Base-by-base conservation (phyloP, 2,888 invertebrate species). In the Terebella lapidaria region DNA sequence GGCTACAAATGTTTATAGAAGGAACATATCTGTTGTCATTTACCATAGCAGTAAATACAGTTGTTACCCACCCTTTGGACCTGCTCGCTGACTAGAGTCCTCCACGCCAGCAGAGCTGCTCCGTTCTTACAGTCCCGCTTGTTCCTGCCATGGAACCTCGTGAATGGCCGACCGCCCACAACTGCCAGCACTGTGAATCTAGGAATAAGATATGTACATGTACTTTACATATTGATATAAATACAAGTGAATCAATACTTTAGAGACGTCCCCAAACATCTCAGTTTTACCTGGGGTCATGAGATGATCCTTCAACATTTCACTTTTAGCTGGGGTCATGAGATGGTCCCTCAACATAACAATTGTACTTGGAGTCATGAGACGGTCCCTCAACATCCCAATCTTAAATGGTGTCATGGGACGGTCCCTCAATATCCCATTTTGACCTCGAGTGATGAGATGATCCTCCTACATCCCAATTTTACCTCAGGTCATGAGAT, bases 171-270 rank as follows among this genome's bases (percentile, higher is more conserved):
- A 25, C 61, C 61, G 28, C 46, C 24, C 25, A 61, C 51, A 20
- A 58, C 61, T 5, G 61, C 61, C 20, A 58, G 58, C 54, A 58
- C 18, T 18, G 61, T 61, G 60, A 60, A 60, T 26, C 60, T 60
- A 20, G 35, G 5, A 42, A 30, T 18, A 22, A 25, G n/a, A 27
- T 46, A 45, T 25, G 5, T 18, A 49, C 20, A 49, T 5, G 20
- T 5, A 5, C 5, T 49, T 18, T 5, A 49, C 22, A 49, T 49
- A 22, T 49, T 10, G 20, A 49, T 49, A 5, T 49, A 18, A 22
- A 49, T 10, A 22, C 10, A 49, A 22, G 22, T 24, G 5, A 22
- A n/a, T 10, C n/a, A 35, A 10, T 22, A 49, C 22, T 20, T 22
- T 49, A 5, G 22, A 49, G 24, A 15, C 49, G 10, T 49, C 18